Conservation (phyloP, 2,888 invertebrate species). For the Eremobia ochroleuca region DNA sequence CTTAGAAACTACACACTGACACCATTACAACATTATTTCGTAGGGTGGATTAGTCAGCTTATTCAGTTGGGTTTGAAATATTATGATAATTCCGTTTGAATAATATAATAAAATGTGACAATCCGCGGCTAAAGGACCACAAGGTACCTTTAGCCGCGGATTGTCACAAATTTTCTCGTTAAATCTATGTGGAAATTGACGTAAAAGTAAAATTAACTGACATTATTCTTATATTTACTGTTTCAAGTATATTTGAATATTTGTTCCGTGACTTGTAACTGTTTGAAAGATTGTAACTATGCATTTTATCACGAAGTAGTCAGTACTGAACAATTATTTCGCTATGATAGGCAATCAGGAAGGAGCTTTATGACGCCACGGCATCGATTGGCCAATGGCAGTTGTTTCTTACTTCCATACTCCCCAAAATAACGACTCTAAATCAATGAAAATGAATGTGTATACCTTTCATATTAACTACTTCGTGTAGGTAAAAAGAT, state of each 20-base stretch:
- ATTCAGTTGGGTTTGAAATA: slow-evolving; percentile 52
- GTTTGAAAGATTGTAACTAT: slow-evolving; percentile 7
- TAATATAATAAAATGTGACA: not conserved
- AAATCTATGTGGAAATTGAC: slow-evolving; percentile 19
- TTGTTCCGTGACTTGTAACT: not conserved
- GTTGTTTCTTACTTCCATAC: not conserved
- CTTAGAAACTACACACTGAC: slow-evolving; percentile 35
- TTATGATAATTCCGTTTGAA: slow-evolving; percentile 12
- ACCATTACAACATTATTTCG: slow-evolving; percentile 17
- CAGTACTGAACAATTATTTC: not conserved
- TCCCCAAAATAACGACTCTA: not conserved
- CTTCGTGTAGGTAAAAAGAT: not conserved
- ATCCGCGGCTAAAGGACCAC: no score
- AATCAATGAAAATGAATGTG: not conserved
- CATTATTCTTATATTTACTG: not conserved
- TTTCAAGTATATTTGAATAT: slow-evolving; percentile 3
- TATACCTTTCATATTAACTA: not conserved
- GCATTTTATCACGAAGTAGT: not conserved
- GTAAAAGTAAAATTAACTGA: slow-evolving; percentile 12
- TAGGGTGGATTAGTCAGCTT: slow-evolving; percentile 42
- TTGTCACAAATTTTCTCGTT: slow-evolving; percentile 16
- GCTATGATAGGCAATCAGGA: not conserved
- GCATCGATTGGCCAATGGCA: not conserved
- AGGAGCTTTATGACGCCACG: slow-evolving; percentile 1
- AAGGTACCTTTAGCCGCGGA: no score